Conservation (phyloP, 2,888 invertebrate species). For the Eudasyphora cyanicolor region DNA sequence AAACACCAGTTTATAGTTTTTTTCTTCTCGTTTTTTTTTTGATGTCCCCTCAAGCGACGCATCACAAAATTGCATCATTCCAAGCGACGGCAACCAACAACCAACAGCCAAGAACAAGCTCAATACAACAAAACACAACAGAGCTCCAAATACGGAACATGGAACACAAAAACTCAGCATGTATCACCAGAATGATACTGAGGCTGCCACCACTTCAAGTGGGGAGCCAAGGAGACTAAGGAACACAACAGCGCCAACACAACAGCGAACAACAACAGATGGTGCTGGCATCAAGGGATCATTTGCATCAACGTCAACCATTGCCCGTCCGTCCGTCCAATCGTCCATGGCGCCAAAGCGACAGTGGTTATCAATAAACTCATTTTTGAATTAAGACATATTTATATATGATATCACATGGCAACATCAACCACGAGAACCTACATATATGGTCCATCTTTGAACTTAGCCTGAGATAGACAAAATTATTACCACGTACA, state of each 20-base stretch:
- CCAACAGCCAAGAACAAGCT: no score
- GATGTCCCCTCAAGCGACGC: conserved; percentile 66
- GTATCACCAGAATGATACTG: conserved; percentile 21
- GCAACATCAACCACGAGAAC: no score
- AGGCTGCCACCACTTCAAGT: not conserved
- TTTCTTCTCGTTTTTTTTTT: conserved; percentile 15
- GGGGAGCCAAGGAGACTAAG: not conserved
- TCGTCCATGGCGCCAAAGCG: not conserved
- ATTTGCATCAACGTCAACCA: conserved; percentile 64
- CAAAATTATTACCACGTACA: no score
- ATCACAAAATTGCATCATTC: conserved; percentile 68
- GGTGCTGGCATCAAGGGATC: conserved; percentile 61
- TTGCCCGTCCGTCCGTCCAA: conserved; percentile 6
- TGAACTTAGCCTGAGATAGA: no score
- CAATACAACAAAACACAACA: no score
- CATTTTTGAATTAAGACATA: no score
- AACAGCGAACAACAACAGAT: conserved; percentile 48
- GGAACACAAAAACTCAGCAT: conserved; percentile 1
- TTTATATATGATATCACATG: no score
- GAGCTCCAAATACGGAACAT: conserved; percentile 1
- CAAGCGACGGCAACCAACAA: not conserved
- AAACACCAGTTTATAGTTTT: conserved; percentile 29
- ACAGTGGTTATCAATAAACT: conserved; percentile 8
- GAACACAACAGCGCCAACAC: conserved; percentile 1
- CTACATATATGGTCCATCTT: no score